Base-by-base conservation (phyloP, 2,888 invertebrate genomes). In the Barypeithes pellucidus region DNA sequence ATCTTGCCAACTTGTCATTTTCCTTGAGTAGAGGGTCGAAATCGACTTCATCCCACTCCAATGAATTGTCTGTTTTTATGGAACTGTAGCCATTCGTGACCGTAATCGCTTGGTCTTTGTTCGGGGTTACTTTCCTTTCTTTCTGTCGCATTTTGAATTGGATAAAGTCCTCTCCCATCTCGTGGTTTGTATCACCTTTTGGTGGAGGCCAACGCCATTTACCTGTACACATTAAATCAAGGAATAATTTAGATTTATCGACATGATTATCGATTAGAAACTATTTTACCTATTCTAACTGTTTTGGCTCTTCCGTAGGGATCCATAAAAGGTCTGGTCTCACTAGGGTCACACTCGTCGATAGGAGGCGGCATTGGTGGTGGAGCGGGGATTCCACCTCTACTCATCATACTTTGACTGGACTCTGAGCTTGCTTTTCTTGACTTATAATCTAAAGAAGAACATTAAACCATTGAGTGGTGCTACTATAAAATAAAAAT, bases 201-300 rank as follows among this genome's bases (percentile, higher is more conserved):
- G 97, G 97, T 8, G 98, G 98, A 7, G 98, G 98, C 98, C 98
- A 98, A 75, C 95, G 88, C 97, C 97, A 97, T 86, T 96, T 97
- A 1, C 96, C 75, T 75, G 41, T 8, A 66, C n/a, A n/a, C 3
- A 29, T 29, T 29, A 29, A 43, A 43, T 43, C 4, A 43, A 29
- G 12, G 2, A 60, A 22, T 24, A 11, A 2, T 12, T 39, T 12
- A 11, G 16, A 36, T 39, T 61, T 2, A 14, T 11, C 16, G 11
- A 20, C 1, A n/a, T 43, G 12, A 5, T 16, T 43, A 16, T 9
- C n/a, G 43, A n/a, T 52, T 5, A 29, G 14, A n/a, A 47, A 59
- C 9, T 43, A 54, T 9, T 3, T 66, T 73, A 60, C 80, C 98
- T 67, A 98, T 97, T 33, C 97, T 89, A 0, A 98, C 97, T 0